Evolutionary conservation across 2,888 invertebrate species (phyloP), one percentile per base, ranked within the genome.

Genomic region (Nomada lathburiana): DNA sequence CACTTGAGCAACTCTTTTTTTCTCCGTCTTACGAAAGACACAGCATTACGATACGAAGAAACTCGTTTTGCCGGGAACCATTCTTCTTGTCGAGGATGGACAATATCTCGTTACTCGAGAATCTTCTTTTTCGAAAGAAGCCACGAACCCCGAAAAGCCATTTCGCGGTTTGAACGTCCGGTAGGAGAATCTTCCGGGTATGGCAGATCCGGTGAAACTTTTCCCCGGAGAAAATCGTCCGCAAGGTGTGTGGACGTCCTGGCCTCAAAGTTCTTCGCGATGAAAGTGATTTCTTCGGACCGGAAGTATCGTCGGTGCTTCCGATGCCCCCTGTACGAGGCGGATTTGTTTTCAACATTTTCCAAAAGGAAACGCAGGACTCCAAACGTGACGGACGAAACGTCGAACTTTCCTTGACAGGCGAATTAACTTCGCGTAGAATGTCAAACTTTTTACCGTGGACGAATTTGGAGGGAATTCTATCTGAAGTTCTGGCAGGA

Each of bases 21-120:
- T 68, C 53, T 55, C 16, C 11, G 57, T 44, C 36, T 29, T 16
- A n/a, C 62, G 20, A 73, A 72, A 63, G 69, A 74, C 62, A 36
- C 13, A 23, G 76, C 67, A 78, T 73, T 79, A 76, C 75, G 59
- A 69, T 52, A 55, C 53, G 42, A 47, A 55, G 77, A 23, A 79
- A 71, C 62, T 69, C 64, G 44, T 50, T 65, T 68, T 50, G 62
- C 53, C 73, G 64, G 75, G 62, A 68, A 64, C 57, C 65, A 68
- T 68, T 59, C 71, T 47, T 65, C 69, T 62, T 70, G 59, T 70
- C 59, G 36, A 50, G 36, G 60, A 42, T 20, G 73, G 77, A 83
- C 87, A 75, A 87, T 87, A 87, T 82, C 87, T 87, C 87, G 87
- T 87, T 87, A 76, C 81, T 47, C 29, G 75, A n/a, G 67, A 78